Conservation (phyloP, 2,113 vertebrate species). For the Caranx ignobilis region DNA sequence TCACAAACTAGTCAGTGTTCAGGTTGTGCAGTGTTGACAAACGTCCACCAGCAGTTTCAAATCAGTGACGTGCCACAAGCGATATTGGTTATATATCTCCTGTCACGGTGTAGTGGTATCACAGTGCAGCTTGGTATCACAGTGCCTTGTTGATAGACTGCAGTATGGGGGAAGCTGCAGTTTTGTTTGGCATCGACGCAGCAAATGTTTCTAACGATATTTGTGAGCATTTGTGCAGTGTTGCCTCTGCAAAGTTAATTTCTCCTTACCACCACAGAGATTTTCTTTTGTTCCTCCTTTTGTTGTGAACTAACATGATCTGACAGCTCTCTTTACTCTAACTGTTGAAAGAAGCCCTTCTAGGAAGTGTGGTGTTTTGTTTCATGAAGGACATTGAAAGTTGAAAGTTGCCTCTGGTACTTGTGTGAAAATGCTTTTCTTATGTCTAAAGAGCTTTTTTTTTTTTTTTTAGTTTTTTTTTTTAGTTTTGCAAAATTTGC, state of each 20-base stretch:
- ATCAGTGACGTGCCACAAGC: background rate
- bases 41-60: background rate
- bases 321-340: background rate
- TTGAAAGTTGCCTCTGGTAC: constrained; percentile 7
- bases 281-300: constrained; percentile 15
- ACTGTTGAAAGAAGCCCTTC: background rate
- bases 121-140: background rate
- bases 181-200: background rate
- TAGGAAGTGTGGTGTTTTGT: constrained; percentile 11
- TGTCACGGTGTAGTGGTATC: background rate
- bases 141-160: constrained; percentile 11
- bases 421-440: constrained; percentile 9
- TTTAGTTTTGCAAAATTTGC: background rate
- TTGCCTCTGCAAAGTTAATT: background rate
- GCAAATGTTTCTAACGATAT: background rate
- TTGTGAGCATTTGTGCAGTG: background rate
- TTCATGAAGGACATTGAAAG: background rate
- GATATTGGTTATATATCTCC: background rate
- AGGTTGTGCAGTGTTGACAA: background rate
- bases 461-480: no score
- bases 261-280: background rate
- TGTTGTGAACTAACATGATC: constrained; percentile 17
- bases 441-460: background rate
- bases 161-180: background rate
- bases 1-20: background rate